A percentile compares a stretch with the other conserved stretches of the same genome.
Conservation (phyloP, 2,113 vertebrate species). For the Tricholaema leucomelas region DNA sequence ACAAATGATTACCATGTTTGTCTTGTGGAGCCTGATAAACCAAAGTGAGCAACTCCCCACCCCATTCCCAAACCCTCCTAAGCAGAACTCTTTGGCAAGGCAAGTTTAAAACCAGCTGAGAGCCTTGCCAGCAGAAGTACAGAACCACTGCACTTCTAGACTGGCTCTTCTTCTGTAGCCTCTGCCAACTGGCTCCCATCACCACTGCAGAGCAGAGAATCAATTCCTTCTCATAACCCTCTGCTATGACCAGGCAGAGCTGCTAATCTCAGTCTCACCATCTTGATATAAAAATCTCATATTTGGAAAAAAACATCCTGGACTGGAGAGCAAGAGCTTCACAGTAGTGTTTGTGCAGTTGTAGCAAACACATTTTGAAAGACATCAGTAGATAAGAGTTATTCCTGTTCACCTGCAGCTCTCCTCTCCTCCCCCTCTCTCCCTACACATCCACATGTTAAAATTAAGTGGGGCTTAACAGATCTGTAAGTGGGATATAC, state of each 20-base stretch:
- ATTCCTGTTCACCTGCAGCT: neutral
- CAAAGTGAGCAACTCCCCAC: neutral
- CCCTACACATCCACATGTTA: neutral
- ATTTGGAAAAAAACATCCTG: neutral
- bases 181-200: neutral
- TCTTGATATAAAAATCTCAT: neutral
- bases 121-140: neutral
- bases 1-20: neutral
- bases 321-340: neutral
- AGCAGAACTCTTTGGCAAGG: neutral
- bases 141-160: neutral
- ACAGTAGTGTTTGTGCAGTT: neutral
- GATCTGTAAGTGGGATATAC: neutral
- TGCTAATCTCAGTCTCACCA: neutral
- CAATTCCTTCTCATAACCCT: neutral
- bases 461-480: conserved; percentile 57
- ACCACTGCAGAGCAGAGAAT: neutral
- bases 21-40: neutral
- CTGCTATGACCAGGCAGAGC: neutral
- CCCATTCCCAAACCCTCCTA: neutral
- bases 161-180: neutral
- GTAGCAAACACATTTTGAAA: fast-evolving
- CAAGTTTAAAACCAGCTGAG: neutral
- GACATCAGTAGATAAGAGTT: neutral
- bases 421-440: neutral